phyloP scores from a whole-genome alignment of 2,888 invertebrate genomes.

The Bombylius major region DNA sequence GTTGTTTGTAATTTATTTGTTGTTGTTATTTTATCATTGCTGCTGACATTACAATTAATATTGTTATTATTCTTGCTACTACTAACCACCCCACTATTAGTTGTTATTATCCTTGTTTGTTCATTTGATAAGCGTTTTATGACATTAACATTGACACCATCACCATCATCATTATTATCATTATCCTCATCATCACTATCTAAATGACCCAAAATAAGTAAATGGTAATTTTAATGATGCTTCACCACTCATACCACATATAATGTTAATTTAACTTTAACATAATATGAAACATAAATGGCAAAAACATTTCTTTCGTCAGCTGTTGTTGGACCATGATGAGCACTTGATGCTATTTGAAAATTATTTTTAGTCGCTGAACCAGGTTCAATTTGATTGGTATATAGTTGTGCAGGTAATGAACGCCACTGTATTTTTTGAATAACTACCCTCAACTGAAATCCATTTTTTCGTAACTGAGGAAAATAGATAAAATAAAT shows the following conservation, averaged over 20 bases:
- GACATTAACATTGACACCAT: neutral
- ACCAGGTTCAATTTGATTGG: constrained; percentile 9
- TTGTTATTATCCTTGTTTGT: neutral
- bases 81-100: too few species aligned
- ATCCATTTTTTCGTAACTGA: constrained; percentile 71
- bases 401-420: too few species aligned
- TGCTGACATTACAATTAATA: neutral
- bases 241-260: constrained; percentile 65
- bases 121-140: too few species aligned
- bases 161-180: constrained; percentile 9
- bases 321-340: constrained; percentile 19
- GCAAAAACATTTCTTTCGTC: constrained; percentile 57
- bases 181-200: constrained; percentile 12
- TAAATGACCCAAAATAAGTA: constrained; percentile 51
- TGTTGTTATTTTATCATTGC: neutral
- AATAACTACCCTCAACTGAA: constrained; percentile 65
- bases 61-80: too few species aligned
- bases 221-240: constrained; percentile 64
- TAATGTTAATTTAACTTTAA: constrained; percentile 64
- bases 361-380: constrained; percentile 13
- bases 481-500: neutral
- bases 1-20: neutral
- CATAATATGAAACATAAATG: constrained; percentile 76
- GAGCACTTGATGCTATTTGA: constrained; percentile 21
- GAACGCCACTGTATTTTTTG: constrained; percentile 37